These are phyloP conservation scores for Syrista parreyssii DNA, from an alignment of 2,888 invertebrate species.

Conservation along the genomic window DNA sequence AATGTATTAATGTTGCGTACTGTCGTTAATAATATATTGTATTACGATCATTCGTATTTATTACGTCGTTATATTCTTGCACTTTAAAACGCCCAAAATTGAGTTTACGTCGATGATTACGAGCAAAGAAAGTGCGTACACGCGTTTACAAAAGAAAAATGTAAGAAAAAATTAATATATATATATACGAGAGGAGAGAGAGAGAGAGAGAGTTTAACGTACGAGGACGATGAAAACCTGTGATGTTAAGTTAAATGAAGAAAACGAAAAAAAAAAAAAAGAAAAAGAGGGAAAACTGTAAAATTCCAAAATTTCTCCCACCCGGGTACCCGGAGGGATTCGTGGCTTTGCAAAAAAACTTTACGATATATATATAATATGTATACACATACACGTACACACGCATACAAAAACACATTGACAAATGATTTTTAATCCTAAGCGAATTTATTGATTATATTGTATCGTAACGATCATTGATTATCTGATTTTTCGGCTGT, in stretches of 20 bases:
- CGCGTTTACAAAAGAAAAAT: conserved; percentile 3
- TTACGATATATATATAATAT: conserved; percentile 12
- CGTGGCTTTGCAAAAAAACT: conserved; percentile 20
- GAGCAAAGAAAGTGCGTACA: conserved; percentile 28
- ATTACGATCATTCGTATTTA: conserved; percentile 13
- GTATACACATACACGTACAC: no score
- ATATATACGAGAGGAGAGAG: no score
- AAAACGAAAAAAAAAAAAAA: no score
- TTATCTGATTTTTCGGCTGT: conserved; percentile 56
- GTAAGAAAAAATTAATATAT: no score
- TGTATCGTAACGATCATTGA: conserved; percentile 49
- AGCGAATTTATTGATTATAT: conserved; percentile 44
- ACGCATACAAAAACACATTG: conserved; percentile 16
- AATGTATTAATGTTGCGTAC: conserved; percentile 4
- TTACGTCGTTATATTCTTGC: conserved; percentile 27
- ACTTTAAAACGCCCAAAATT: conserved; percentile 27
- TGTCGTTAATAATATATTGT: conserved; percentile 13
- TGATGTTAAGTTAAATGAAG: conserved; percentile 19
- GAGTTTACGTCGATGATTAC: conserved; percentile 21
- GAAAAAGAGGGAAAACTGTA: no score
- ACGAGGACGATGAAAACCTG: conserved; percentile 23
- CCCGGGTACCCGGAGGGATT: no score
- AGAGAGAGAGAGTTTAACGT: no score
- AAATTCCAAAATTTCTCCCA: no score
- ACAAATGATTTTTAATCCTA: conserved; percentile 42